Evolutionary conservation across 2,888 invertebrate genomes (phyloP), one percentile per base, ranked within the genome.

Genomic region (Caenorhabditis imperialis): DNA sequence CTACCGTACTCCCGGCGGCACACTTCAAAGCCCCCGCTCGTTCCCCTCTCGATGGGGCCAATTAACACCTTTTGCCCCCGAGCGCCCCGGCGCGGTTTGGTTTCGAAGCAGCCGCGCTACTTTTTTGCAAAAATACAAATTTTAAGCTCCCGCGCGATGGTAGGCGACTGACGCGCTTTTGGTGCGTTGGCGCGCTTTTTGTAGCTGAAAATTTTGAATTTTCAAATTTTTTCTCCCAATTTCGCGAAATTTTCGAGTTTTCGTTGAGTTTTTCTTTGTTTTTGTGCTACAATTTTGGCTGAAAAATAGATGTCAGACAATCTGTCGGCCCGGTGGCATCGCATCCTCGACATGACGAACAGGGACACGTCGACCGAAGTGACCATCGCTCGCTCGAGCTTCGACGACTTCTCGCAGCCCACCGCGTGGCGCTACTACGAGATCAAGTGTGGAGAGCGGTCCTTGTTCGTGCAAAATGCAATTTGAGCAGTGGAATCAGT

Each of bases 361-460:
- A 55, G 54, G 44, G 75, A 74, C 27, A 61, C 67, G 40, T 75
- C 69, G 14, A 78, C 78, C 38, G 78, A 81, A 20, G 78, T 81
- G 35, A 61, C 79, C n/a, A 80, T 81, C 37, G 77, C 78, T 6
- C 74, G 80, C 42, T 76, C 78, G 42, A 69, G 62, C 37, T 84
- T 77, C 63, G 83, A 84, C 55, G 84, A 84, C 71, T 84, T 84
- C 67, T 78, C 83, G 14, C 61, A 70, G 47, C 81, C 84, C 4
- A 79, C 79, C 10, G 57, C 76, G 14, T 69, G 77, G 63, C 75
- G 84, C 16, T 72, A 57, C 22, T 81, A 78, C 53, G 81, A 81
- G 35, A 57, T 84, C 42, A 63, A 80, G 27, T 69, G 69, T 30
- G 81, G 79, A 40, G 76, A 74, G 23, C 55, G 58, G 7, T 57